Conservation (phyloP, 2,888 invertebrate genomes). For the Tachina fera region DNA sequence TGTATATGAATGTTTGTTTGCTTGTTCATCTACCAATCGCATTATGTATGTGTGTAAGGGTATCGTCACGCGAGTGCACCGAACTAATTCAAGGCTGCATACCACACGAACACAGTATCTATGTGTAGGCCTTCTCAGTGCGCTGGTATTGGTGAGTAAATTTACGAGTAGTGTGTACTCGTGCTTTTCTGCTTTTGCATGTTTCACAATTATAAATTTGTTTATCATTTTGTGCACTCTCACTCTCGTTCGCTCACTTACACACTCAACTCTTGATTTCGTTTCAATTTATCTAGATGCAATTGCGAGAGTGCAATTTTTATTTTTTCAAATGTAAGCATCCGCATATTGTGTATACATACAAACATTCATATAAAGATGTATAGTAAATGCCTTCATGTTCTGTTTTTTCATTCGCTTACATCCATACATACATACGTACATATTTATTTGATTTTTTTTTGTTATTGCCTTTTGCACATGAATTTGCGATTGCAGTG, state of each 20-base stretch:
- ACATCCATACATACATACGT: too few species aligned
- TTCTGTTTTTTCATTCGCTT: background rate
- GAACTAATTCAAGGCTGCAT: conserved; percentile 84
- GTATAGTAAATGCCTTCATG: conserved; percentile 44
- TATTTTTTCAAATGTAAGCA: conserved; percentile 45
- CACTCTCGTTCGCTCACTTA: conserved; percentile 46
- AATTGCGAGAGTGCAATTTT: conserved; percentile 56
- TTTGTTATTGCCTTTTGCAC: conserved; percentile 9
- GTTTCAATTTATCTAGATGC: conserved; percentile 54
- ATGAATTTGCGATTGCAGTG: conserved; percentile 21
- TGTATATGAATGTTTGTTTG: conserved; percentile 43
- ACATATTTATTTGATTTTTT: background rate
- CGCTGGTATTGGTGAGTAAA: conserved; percentile 72
- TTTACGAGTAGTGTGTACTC: conserved; percentile 23
- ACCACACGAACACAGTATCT: conserved; percentile 79
- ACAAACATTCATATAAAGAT: too few species aligned
- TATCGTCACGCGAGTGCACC: conserved; percentile 82
- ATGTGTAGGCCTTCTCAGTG: conserved; percentile 66
- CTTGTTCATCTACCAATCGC: conserved; percentile 73
- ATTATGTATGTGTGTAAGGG: conserved; percentile 66
- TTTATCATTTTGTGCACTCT: conserved; percentile 53
- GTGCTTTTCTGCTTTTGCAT: conserved; percentile 34
- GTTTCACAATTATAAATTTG: conserved; percentile 51
- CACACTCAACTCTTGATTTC: conserved; percentile 44
- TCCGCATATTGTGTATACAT: conserved; percentile 31